Base-by-base conservation (phyloP, 2,888 invertebrate species). In the Megastigmus dorsalis region DNA sequence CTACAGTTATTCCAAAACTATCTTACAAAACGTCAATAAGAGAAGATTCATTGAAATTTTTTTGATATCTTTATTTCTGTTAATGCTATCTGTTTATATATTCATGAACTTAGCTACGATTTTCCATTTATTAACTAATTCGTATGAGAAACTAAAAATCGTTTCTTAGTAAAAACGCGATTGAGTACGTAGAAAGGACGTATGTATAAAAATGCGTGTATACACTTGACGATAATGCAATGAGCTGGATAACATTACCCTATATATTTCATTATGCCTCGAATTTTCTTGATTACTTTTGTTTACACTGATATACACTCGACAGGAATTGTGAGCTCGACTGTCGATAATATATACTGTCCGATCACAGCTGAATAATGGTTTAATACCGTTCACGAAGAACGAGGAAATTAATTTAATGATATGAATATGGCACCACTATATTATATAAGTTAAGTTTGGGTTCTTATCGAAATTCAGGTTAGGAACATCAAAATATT, bases 401-500 rank as follows among this genome's bases (percentile, higher is more conserved):
- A 60, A 60, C 45, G 43, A 60, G 45, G 45, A 43, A 60, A 30
- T 10, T 30, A 18, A n/a, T n/a, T 30, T 60, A 48, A 9, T 50
- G 50, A 63, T 33, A 43, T 33, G n/a, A 66, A 66, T n/a, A n/a
- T 41, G 54, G 10, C 30, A 52, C 26, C 52, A 9, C 20, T 26
- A 65, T 36, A n/a, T 5, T n/a, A 9, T 50, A 30, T 23, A 3
- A n/a, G 26, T 33, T 28, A 45, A 7, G 15, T 59, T 23, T 9
- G 48, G 20, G 23, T 36, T 28, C 9, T 13, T 65, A 38, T 2
- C 26, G 18, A 62, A n/a, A 52, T 62, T 38, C 15, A 38, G n/a
- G 28, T 26, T 54, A 66, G 54, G 65, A 66, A 66, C 54, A 41
- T 66, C n/a, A 66, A 66, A 66, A 66, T 50, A 41, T 66, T 9